These are phyloP conservation scores for Zapus hudsonius DNA, from an alignment of 2,113 vertebrate genomes.

Conservation along the genomic window DNA sequence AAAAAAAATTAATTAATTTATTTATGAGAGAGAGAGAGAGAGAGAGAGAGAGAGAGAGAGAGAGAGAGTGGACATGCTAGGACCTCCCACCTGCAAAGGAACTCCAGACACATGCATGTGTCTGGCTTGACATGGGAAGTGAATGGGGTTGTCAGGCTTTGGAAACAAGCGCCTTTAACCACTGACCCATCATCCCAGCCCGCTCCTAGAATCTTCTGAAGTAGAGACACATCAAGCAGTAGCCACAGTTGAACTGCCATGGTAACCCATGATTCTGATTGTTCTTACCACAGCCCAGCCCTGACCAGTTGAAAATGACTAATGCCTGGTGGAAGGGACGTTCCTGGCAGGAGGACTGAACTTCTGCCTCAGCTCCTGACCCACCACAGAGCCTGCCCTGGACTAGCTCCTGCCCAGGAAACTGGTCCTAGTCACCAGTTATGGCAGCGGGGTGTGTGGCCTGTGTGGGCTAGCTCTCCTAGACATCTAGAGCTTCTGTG, in stretches of 20 bases:
- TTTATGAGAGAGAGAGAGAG: too few relatives aligned
- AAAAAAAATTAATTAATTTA: too few relatives aligned
- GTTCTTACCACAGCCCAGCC: not conserved
- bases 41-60: too few relatives aligned
- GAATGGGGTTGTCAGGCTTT: too few relatives aligned
- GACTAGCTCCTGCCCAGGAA: not conserved
- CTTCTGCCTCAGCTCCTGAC: not conserved
- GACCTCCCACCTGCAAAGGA: too few relatives aligned
- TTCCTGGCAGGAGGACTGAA: not conserved
- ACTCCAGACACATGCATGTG: too few relatives aligned
- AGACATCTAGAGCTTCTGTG: not conserved
- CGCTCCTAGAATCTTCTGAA: not conserved
- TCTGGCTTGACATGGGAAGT: too few relatives aligned
- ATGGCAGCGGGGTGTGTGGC: not conserved
- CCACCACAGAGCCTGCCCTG: not conserved
- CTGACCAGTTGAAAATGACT: constrained; percentile 8
- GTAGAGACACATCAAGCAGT: not conserved
- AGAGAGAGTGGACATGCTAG: too few relatives aligned
- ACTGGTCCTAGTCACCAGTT: not conserved
- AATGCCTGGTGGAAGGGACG: not conserved
- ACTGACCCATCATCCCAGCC: too few relatives aligned
- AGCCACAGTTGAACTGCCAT: not conserved
- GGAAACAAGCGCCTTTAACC: too few relatives aligned
- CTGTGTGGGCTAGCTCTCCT: not conserved
- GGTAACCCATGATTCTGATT: constrained; percentile 8